phyloP scores from a whole-genome alignment of 1,140 invertebrate species.

The Teleogryllus occipitalis region DNA sequence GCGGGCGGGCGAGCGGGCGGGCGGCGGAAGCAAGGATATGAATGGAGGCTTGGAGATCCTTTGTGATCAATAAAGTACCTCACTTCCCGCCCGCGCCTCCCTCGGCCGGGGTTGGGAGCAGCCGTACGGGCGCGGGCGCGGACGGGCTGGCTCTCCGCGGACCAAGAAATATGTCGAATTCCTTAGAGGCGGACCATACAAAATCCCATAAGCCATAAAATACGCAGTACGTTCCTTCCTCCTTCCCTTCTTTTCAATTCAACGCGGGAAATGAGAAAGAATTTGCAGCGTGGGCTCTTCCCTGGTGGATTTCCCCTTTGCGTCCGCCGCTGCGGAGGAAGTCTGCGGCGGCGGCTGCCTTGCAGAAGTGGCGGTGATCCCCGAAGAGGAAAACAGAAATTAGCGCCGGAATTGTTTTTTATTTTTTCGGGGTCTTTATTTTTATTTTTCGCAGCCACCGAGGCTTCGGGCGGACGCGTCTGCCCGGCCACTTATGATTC shows the following conservation, averaged over 20 bases:
- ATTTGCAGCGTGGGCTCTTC: background rate
- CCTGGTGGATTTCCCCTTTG: background rate
- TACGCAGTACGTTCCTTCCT: background rate
- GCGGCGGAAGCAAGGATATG: no score
- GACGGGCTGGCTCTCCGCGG: background rate
- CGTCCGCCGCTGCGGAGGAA: background rate
- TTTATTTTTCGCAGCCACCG: no score
- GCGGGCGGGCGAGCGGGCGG: no score
- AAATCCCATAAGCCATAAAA: conserved; percentile 17
- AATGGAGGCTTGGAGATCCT: background rate
- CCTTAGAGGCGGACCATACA: conserved; percentile 12
- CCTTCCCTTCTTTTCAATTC: conserved; percentile 4
- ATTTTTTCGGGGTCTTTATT: background rate
- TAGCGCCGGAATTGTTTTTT: background rate
- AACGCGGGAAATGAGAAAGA: conserved; percentile 13
- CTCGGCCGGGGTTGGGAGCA: no score
- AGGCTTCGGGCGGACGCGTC: background rate
- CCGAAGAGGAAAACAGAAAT: background rate
- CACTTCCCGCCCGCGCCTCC: background rate
- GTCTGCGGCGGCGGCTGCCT: no score
- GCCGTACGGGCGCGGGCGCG: background rate
- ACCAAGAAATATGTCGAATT: conserved; percentile 14
- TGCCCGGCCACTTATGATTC: background rate
- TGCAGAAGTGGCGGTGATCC: background rate
- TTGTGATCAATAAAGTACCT: conserved; percentile 12